A percentile compares a stretch with the other conserved stretches of the same genome.
phyloP scores from a whole-genome alignment of 2,888 invertebrate genomes.

The Stenchaetothrips biformis region DNA sequence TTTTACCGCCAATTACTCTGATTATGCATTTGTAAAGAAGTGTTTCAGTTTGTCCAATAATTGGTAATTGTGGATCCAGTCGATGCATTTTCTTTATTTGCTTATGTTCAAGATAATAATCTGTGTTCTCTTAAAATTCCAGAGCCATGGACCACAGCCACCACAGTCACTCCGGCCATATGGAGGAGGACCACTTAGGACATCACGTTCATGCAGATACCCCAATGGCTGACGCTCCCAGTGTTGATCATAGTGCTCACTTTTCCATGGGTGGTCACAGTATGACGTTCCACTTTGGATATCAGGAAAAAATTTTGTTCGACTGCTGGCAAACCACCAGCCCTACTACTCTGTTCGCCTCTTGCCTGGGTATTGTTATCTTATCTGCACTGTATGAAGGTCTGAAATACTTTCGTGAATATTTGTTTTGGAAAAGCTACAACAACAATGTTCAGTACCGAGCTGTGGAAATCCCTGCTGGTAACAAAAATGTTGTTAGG shows the following conservation, averaged over 20 bases:
- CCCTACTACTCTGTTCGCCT: slow-evolving; percentile 73
- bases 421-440: slow-evolving; percentile 81
- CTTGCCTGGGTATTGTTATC: slow-evolving; percentile 86
- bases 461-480: slow-evolving; percentile 53
- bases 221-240: background rate
- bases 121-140: background rate
- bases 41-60: background rate
- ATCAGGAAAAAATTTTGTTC: slow-evolving; percentile 72
- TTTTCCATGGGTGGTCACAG: background rate
- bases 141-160: background rate
- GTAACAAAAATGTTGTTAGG: slow-evolving; percentile 61
- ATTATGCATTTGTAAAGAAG: background rate
- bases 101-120: background rate
- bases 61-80: background rate
- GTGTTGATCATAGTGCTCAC: slow-evolving; percentile 26
- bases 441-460: slow-evolving; percentile 72
- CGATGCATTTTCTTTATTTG: no score
- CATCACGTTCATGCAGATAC: background rate
- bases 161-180: background rate
- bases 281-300: slow-evolving; percentile 77
- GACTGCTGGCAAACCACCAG: slow-evolving; percentile 74
- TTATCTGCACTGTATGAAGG: slow-evolving; percentile 94
- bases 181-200: background rate
- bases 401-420: slow-evolving; percentile 80
- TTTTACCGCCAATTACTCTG: background rate